Evolutionary conservation across 2,113 vertebrate genomes (phyloP).

Genomic region (Amphilophus citrinellus): DNA sequence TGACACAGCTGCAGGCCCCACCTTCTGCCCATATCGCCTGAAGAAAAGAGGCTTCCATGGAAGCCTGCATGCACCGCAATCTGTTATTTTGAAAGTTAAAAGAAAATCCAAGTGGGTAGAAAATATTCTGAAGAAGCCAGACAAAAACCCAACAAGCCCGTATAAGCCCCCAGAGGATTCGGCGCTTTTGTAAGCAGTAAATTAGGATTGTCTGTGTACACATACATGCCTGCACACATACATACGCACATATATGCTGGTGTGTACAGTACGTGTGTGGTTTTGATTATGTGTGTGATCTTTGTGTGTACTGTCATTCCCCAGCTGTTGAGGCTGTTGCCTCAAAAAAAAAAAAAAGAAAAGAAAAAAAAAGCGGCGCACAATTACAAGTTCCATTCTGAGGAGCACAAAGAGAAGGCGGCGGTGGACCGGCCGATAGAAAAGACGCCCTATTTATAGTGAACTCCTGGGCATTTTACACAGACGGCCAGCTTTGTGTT

Average conservation of each 20-base stretch:
- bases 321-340: slow-evolving; percentile 48
- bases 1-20: slow-evolving; percentile 83
- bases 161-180: slow-evolving; percentile 51
- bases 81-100: slow-evolving; percentile 74
- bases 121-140: slow-evolving; percentile 56
- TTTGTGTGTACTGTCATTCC: slow-evolving; percentile 42
- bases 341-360: slow-evolving; percentile 32
- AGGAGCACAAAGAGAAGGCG: slow-evolving; percentile 51
- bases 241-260: slow-evolving; percentile 25
- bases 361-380: slow-evolving; percentile 18
- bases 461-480: slow-evolving; percentile 49
- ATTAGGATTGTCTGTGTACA: slow-evolving; percentile 57
- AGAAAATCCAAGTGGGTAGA: slow-evolving; percentile 58
- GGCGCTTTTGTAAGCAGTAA: slow-evolving; percentile 53
- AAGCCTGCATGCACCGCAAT: slow-evolving; percentile 67
- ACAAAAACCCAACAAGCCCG: slow-evolving; percentile 65
- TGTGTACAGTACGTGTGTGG: slow-evolving; percentile 22
- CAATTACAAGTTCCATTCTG: slow-evolving; percentile 63
- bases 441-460: slow-evolving; percentile 64
- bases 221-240: slow-evolving; percentile 49
- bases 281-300: slow-evolving; percentile 42
- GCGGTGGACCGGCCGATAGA: slow-evolving; percentile 24
- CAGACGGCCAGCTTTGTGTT: slow-evolving; percentile 63
- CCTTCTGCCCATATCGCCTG: slow-evolving; percentile 66
- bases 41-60: slow-evolving; percentile 64